These are phyloP conservation scores for Esperia sulphurella DNA, from an alignment of 2,888 invertebrate genomes.

Conservation along the genomic window DNA sequence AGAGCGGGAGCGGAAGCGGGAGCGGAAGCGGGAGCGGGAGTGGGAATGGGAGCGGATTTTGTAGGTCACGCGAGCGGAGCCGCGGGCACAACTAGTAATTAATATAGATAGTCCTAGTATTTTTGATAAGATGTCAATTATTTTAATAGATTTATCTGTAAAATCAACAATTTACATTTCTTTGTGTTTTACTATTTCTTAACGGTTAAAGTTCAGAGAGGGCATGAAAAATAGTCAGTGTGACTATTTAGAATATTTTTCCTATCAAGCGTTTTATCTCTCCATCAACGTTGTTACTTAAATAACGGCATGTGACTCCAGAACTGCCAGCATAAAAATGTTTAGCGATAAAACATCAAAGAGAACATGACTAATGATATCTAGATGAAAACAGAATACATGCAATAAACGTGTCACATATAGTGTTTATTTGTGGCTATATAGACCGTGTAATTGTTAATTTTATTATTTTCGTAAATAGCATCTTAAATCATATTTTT, in stretches of 20 bases:
- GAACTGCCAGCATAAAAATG: constrained; percentile 61
- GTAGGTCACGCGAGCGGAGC: too few species aligned
- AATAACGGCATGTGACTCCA: constrained; percentile 37
- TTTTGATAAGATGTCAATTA: too few species aligned
- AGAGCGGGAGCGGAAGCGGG: too few species aligned
- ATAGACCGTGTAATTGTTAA: constrained; percentile 44
- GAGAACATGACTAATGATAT: constrained; percentile 64
- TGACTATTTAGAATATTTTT: constrained; percentile 27
- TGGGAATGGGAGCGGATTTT: too few species aligned
- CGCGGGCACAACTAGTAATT: too few species aligned
- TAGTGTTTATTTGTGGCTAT: constrained; percentile 46
- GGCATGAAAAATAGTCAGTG: constrained; percentile 8
- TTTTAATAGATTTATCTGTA: background rate
- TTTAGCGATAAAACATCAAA: constrained; percentile 70
- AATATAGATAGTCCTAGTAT: too few species aligned
- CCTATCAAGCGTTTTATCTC: constrained; percentile 36
- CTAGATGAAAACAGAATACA: constrained; percentile 66
- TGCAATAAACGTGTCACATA: constrained; percentile 68
- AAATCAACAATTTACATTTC: background rate
- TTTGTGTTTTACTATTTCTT: too few species aligned
- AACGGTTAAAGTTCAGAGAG: background rate
- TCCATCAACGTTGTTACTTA: constrained; percentile 47
- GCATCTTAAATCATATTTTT: constrained; percentile 10
- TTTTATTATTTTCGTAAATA: constrained; percentile 30
- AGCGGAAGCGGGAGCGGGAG: too few species aligned